phyloP scores from a whole-genome alignment of 2,113 vertebrate genomes.

The pig (Sus scrofa) region T2T-Sscrofa CM000812.6:140761001-140761500 shows the following conservation, averaged over 20 bases:
- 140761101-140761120: slow-evolving; percentile 34
- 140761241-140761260: slow-evolving; percentile 81
- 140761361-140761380: slow-evolving; percentile 85
- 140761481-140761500: background rate
- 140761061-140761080: background rate
- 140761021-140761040: background rate
- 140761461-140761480: background rate
- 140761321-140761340: slow-evolving; percentile 81
- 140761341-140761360: slow-evolving; percentile 87
- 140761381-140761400: slow-evolving; percentile 86
- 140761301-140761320: slow-evolving; percentile 87
- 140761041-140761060: background rate
- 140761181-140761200: slow-evolving; percentile 78
- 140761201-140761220: slow-evolving; percentile 82
- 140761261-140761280: slow-evolving; percentile 70
- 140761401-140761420: slow-evolving; percentile 65
- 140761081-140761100: background rate
- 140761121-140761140: background rate
- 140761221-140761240: slow-evolving; percentile 84
- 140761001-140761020: background rate
- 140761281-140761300: slow-evolving; percentile 80
- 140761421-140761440: background rate
- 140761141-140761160: background rate
- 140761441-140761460: slow-evolving; percentile 37
- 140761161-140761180: slow-evolving; percentile 63